Conservation (phyloP, 35 echinoderm and acorn worm genomes). For the Ptychodera flava region DNA sequence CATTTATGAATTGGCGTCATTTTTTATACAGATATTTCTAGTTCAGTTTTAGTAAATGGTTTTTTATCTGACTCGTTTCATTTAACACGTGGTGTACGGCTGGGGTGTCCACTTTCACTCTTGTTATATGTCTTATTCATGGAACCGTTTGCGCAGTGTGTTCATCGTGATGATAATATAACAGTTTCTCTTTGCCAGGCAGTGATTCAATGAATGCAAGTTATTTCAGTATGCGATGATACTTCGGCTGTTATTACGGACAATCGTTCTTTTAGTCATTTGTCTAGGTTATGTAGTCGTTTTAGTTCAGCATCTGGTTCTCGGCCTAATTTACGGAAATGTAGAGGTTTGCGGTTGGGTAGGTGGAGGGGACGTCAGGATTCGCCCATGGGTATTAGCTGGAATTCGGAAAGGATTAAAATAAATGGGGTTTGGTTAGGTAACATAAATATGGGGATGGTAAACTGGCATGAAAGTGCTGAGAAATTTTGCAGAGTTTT, state of each 20-base stretch:
- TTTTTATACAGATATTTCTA: neutral
- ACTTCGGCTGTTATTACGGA: constrained; percentile 1
- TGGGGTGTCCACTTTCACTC: constrained; percentile 40
- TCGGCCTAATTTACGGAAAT: neutral
- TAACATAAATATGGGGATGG: neutral
- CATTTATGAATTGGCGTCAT: neutral
- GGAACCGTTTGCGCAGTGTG: constrained; percentile 11
- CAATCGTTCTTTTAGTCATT: neutral
- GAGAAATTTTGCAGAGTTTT: neutral
- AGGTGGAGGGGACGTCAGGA: neutral
- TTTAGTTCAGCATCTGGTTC: constrained; percentile 6
- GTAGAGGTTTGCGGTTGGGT: neutral
- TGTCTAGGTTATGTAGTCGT: neutral
- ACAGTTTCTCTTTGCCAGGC: neutral
- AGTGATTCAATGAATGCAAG: neutral
- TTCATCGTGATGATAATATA: neutral
- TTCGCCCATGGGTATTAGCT: neutral
- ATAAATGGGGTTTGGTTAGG: neutral
- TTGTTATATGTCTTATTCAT: constrained; percentile 38
- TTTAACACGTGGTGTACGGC: constrained; percentile 4
- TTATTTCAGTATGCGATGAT: constrained; percentile 42
- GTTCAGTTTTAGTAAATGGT: constrained; percentile 10
- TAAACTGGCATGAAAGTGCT: neutral
- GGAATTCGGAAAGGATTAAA: neutral
- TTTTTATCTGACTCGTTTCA: neutral